Evolutionary conservation across 2,113 vertebrate genomes (phyloP), one percentile per base, ranked within the genome.

Genomic region (Centrocercus urophasianus): DNA sequence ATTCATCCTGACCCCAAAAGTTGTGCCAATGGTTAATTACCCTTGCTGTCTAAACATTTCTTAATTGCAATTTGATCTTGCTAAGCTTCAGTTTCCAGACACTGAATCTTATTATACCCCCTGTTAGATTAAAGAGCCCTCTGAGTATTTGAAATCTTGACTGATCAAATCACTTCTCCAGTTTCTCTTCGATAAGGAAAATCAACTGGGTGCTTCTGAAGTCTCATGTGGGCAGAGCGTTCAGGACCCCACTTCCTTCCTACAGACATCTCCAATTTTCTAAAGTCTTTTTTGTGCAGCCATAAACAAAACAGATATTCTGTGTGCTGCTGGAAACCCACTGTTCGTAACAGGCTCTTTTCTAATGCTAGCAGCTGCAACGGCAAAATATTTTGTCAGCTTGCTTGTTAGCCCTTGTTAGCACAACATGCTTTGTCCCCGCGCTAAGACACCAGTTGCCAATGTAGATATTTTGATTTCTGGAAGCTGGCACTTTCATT

Each of bases 71-170:
- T 90, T 82, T 93, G 90, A 92, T 92, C 92, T 86, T 94, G 28
- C 67, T 69, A 67, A n/a, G 54, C 57, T 94, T 92, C 1, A 0
- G 81, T 24, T 84, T 82, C 77, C 66, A 79, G 83, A 48, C 83
- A 84, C 40, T 63, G 81, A 86, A 92, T 93, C 86, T 86, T 93
- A 72, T 92, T 88, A 83, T 36, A 89, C 57, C 63, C 90, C 78
- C 81, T 93, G 81, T 71, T 89, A 94, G 90, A 96, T 93, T 96
- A 95, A 94, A 93, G 63, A 95, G 89, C 54, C 89, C 91, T 88
- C 70, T 66, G 91, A 94, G 86, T 75, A 94, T 92, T 52, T 90
- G 63, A 82, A 94, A 93, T 54, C 90, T 75, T 96, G 83, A 94
- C 86, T 69, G 92, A 95, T 95, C 93, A 96, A 94, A 96, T 96